Base-by-base conservation (phyloP, 2,113 vertebrate species). In the Sprattus sprattus region DNA sequence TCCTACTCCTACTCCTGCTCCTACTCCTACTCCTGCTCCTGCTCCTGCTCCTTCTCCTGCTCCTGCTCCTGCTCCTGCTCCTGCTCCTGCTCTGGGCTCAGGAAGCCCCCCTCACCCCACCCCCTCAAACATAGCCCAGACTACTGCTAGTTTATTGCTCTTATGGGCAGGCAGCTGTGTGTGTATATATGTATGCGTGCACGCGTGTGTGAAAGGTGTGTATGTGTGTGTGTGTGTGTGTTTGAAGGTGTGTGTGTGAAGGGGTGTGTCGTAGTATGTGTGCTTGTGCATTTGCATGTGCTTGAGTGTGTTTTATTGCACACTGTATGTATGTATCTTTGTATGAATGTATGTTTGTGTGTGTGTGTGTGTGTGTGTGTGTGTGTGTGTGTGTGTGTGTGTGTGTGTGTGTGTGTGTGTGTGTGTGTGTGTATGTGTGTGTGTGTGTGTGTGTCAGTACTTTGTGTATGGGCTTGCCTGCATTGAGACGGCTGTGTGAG, bases 41-140 rank as follows among this genome's bases (percentile, higher is more conserved):
- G 54, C 84, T 78, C 64, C n/a, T 67, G 52, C 52, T 57, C 52
- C 82, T 54, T 78, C 85, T 32, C 82, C 81, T 60, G 46, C 84
- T 82, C 39, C 83, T 86, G 50, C 84, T 78, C 64, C 64, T 67
- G 64, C n/a, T 67, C 64, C 84, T 78, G 3, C 52, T 57, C 52
- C 78, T 86, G 54, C 84, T 78, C 64, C n/a, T 28, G 52, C 52
- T 57, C 52, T 81, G 71, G 32, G 47, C 57, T 85, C 83, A 67
- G 64, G 64, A 67, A 83, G 80, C 49, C 67, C 47, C 80, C 87
- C 83, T 52, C 82, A 3, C 16, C 78, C 81, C 39, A 49, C 47
- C 80, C 87, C 81, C 84, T 60, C 82, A 85, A 67, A 85, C 54
- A 83, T 18, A 46, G 64, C 28, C 45, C n/a, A 83, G 25, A 25